These are phyloP conservation scores for Cyphomyrmex costatus DNA, from an alignment of 1,140 invertebrate genomes.

Conservation along the genomic window DNA sequence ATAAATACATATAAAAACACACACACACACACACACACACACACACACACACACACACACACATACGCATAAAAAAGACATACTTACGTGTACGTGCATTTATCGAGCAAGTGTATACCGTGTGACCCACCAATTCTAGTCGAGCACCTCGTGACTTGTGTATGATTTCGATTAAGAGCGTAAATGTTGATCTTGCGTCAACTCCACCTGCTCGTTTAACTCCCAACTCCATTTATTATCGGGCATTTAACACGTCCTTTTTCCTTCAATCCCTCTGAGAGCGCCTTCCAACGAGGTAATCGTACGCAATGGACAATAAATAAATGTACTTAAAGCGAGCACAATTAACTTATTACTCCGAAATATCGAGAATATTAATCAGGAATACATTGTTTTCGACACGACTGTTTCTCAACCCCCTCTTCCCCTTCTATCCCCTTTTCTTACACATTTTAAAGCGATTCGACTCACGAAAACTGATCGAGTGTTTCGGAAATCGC, in stretches of 20 bases:
- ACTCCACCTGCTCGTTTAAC: neutral
- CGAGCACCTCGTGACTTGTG: slow-evolving; percentile 29
- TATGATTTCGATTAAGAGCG: slow-evolving; percentile 19
- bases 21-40: neutral
- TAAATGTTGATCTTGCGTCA: slow-evolving; percentile 8
- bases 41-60: neutral
- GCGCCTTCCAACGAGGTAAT: slow-evolving; percentile 37
- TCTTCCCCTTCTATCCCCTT: neutral
- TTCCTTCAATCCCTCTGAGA: neutral
- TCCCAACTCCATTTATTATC: neutral
- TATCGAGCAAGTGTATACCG: slow-evolving; percentile 42
- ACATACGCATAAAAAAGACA: neutral
- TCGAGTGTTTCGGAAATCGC: slow-evolving; percentile 7
- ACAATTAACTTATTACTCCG: slow-evolving; percentile 42
- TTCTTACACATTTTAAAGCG: slow-evolving; percentile 22
- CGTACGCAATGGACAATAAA: slow-evolving; percentile 73
- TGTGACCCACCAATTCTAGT: slow-evolving; percentile 47
- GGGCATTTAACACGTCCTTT: neutral
- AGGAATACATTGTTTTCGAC: neutral
- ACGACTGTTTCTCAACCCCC: slow-evolving; percentile 2
- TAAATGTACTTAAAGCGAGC: slow-evolving; percentile 67
- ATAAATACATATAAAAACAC: slow-evolving; percentile 26
- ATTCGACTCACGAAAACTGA: neutral
- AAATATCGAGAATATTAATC: slow-evolving; percentile 41
- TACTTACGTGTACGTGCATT: slow-evolving; percentile 28